Evolutionary conservation across 1,140 invertebrate species (phyloP).

Genomic region (Ephestia elutella): DNA sequence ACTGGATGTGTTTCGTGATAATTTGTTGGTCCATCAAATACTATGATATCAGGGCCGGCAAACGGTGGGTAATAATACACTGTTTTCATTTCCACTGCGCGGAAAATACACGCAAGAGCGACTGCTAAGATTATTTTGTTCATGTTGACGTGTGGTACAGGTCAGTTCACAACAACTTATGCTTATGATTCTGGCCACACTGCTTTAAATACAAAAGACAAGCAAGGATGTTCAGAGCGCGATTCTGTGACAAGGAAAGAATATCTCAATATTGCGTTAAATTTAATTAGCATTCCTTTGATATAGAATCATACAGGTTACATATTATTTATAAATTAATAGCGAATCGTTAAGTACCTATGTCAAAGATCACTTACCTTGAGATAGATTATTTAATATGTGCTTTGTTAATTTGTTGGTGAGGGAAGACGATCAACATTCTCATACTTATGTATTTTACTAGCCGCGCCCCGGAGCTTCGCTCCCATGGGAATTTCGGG

Average conservation of each 20-base stretch:
- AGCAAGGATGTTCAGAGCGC: background rate
- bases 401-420: too few species aligned
- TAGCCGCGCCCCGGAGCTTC: too few species aligned
- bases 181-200: background rate
- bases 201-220: conserved; percentile 6
- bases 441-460: too few species aligned
- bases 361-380: too few species aligned
- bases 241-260: conserved; percentile 1
- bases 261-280: background rate
- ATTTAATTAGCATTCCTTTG: background rate
- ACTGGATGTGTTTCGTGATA: conserved; percentile 8
- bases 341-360: too few species aligned
- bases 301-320: background rate
- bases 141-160: conserved; percentile 1
- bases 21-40: conserved; percentile 9
- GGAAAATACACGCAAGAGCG: background rate
- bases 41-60: conserved; percentile 4
- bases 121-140: background rate
- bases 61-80: conserved; percentile 7
- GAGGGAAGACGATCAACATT: too few species aligned
- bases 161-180: conserved; percentile 2
- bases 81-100: background rate
- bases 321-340: too few species aligned
- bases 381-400: too few species aligned
- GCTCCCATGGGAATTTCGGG: too few species aligned